Percentiles rank a stretch among this genome's conserved stretches.
These are phyloP conservation scores for Ptychochromis oligacanthus DNA, from an alignment of 2,113 vertebrate genomes.

Conservation along the genomic window DNA sequence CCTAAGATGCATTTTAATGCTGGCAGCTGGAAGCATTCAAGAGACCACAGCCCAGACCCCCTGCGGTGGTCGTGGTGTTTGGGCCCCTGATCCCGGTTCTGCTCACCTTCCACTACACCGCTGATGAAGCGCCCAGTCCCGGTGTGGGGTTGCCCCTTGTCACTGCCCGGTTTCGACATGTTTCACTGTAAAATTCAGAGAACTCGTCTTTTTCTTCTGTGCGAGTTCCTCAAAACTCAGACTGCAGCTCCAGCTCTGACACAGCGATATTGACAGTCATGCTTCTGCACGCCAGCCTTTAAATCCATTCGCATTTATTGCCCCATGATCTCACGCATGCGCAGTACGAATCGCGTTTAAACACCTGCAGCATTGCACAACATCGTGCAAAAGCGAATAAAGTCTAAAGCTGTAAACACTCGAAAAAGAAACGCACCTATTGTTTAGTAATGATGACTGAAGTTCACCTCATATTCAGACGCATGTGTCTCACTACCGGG, in stretches of 20 bases:
- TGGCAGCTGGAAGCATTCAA: fast-evolving
- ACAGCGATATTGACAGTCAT: neutral
- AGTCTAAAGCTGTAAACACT: constrained; percentile 18
- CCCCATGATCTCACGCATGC: constrained; percentile 59
- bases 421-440: neutral
- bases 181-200: neutral
- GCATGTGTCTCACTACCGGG: constrained; percentile 24
- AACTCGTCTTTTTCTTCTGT: neutral
- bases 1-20: neutral
- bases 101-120: constrained; percentile 94
- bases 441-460: neutral
- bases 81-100: neutral
- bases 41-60: too few relatives aligned
- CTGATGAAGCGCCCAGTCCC: constrained; percentile 84
- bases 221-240: neutral
- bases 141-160: neutral
- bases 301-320: neutral
- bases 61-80: too few relatives aligned
- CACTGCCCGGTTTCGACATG: constrained; percentile 57
- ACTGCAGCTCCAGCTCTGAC: neutral
- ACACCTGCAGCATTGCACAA: neutral
- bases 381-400: neutral
- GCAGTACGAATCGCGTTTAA: constrained; percentile 55
- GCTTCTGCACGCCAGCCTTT: neutral
- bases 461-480: neutral